These are phyloP conservation scores for Pentalonia nigronervosa DNA, from an alignment of 1,140 invertebrate genomes.

Conservation along the genomic window DNA sequence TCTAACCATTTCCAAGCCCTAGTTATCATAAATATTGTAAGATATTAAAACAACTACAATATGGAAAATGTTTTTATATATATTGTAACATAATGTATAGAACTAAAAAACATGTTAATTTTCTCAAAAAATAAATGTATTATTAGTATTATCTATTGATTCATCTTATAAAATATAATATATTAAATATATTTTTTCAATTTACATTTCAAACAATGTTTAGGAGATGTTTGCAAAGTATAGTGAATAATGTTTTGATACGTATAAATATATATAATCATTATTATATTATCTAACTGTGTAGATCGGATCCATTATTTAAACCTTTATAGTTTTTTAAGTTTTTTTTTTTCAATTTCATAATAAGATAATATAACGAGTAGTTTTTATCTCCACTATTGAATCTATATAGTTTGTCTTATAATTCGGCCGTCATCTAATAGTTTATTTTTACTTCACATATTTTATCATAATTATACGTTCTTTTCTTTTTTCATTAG, in stretches of 20 bases:
- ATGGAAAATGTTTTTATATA: neutral
- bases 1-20: too few species aligned
- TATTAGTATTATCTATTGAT: neutral
- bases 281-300: neutral
- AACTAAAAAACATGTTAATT: neutral
- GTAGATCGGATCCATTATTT: neutral
- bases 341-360: neutral
- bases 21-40: neutral
- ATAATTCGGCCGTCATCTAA: neutral
- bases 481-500: constrained; percentile 6
- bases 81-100: neutral
- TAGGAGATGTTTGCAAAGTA: neutral
- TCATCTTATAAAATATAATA: neutral
- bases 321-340: neutral
- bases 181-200: constrained; percentile 17
- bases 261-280: neutral
- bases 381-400: neutral
- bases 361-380: neutral
- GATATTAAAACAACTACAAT: neutral
- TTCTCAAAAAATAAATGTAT: neutral
- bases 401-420: neutral
- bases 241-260: constrained; percentile 13
- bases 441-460: neutral
- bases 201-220: constrained; percentile 11
- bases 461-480: constrained; percentile 11